A percentile compares a stretch with the other conserved stretches of the same genome.
Evolutionary conservation across 1,140 invertebrate species (phyloP).

Genomic region (Bactericera cockerelli): DNA sequence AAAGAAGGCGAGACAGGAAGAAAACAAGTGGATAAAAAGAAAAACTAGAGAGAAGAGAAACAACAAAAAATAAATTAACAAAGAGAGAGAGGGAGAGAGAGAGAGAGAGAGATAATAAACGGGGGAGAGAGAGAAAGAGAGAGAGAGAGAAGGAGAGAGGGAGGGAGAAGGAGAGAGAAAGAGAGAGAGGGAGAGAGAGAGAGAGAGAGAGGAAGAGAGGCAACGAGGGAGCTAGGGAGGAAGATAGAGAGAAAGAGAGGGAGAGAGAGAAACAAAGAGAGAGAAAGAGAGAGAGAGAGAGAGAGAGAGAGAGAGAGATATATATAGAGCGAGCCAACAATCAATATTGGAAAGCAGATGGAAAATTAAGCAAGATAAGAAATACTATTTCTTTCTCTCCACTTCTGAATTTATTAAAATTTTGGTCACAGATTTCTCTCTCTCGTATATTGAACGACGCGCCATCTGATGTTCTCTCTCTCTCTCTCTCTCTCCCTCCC

Average conservation of each 20-base stretch:
- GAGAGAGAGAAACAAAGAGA: too few species aligned
- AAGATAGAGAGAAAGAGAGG: too few species aligned
- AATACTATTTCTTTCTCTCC: not conserved
- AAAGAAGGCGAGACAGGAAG: not conserved
- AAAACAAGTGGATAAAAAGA: not conserved
- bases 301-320: not conserved
- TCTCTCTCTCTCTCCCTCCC: too few species aligned
- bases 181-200: not conserved
- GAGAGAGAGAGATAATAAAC: constrained; percentile 7
- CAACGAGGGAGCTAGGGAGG: too few species aligned
- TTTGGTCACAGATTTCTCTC: not conserved
- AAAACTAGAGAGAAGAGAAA: not conserved
- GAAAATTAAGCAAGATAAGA: not conserved
- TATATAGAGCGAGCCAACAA: constrained; percentile 9
- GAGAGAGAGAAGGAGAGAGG: constrained; percentile 11
- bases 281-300: constrained; percentile 11
- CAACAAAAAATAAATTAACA: not conserved
- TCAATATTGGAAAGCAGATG: not conserved
- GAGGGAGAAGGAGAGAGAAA: constrained; percentile 15
- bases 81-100: not conserved
- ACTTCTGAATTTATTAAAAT: constrained; percentile 8
- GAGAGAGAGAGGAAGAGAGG: too few species aligned
- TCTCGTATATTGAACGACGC: not conserved
- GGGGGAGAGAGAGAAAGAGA: constrained; percentile 13
- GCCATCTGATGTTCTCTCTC: too few species aligned